A percentile compares a stretch with the other conserved stretches of the same genome.
phyloP scores from a whole-genome alignment of 2,888 invertebrate genomes.

The Plagodis dolabraria region DNA sequence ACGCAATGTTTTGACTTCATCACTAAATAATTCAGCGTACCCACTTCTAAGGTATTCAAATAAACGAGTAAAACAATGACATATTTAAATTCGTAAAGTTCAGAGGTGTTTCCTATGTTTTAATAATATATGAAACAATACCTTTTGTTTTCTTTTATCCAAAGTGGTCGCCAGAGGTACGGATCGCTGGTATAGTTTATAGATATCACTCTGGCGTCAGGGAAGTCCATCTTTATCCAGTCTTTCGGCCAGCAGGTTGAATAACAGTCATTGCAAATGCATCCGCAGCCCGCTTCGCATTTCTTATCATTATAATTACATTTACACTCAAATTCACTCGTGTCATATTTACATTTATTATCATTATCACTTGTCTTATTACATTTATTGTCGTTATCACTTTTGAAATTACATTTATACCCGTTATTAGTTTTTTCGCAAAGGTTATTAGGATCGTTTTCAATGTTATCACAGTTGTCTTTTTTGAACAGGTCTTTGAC shows the following conservation, averaged over 20 bases:
- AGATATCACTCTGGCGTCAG: constrained; percentile 90
- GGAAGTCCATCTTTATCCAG: constrained; percentile 92
- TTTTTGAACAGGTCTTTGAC: constrained; percentile 68
- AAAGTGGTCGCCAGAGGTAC: constrained; percentile 90
- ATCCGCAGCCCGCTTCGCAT: constrained; percentile 71
- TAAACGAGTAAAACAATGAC: background rate
- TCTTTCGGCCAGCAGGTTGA: constrained; percentile 93
- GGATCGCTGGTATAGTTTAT: constrained; percentile 93
- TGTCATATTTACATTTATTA: constrained; percentile 31
- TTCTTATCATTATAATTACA: constrained; percentile 42
- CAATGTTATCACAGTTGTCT: constrained; percentile 32
- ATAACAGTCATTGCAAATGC: constrained; percentile 77
- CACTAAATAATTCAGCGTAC: background rate
- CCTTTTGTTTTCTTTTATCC: constrained; percentile 88
- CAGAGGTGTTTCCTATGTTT: constrained; percentile 1
- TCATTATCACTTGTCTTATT: constrained; percentile 12
- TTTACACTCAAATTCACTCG: constrained; percentile 43
- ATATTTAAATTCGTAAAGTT: background rate
- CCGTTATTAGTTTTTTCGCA: constrained; percentile 2
- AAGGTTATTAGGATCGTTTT: background rate
- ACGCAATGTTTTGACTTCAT: background rate
- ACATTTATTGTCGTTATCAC: constrained; percentile 19
- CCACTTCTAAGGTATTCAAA: background rate
- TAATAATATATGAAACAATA: constrained; percentile 43
- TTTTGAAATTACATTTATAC: background rate